Evolutionary conservation across 2,888 invertebrate species (phyloP).

Genomic region (Tuta absoluta): DNA sequence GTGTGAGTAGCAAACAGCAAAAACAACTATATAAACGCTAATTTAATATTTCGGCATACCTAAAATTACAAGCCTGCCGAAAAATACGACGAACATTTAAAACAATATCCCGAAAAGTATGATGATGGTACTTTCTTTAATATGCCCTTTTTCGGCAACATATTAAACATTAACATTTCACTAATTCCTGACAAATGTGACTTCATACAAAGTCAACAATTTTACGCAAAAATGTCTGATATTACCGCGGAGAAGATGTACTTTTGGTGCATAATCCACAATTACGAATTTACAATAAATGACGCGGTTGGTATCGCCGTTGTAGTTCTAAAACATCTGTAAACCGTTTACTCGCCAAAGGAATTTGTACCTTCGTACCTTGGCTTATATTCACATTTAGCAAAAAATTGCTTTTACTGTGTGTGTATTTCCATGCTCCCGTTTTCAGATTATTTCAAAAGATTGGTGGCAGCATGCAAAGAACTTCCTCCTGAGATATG

Average conservation of each 20-base stretch:
- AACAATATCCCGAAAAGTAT: conserved; percentile 20
- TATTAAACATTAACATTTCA: conserved; percentile 20
- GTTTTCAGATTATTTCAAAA: conserved; percentile 75
- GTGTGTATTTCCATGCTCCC: conserved; percentile 53
- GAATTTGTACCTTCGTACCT: conserved; percentile 35
- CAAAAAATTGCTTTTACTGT: conserved; percentile 26
- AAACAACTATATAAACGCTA: not conserved
- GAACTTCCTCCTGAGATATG: conserved; percentile 78
- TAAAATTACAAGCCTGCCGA: conserved; percentile 9
- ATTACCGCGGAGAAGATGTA: conserved; percentile 60
- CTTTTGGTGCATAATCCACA: conserved; percentile 58
- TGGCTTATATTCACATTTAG: conserved; percentile 38
- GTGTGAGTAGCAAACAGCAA: not conserved
- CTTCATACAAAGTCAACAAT: conserved; percentile 28
- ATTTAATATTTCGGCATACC: not conserved
- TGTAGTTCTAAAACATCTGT: conserved; percentile 37
- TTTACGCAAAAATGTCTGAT: conserved; percentile 51
- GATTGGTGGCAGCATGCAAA: conserved; percentile 77
- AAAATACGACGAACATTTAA: conserved; percentile 20
- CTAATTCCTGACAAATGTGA: conserved; percentile 21
- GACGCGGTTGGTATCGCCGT: conserved; percentile 57
- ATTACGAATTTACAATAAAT: conserved; percentile 74
- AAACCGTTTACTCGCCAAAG: not conserved
- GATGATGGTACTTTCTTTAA: conserved; percentile 18
- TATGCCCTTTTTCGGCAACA: conserved; percentile 8